Percentiles rank a stretch among this genome's conserved stretches.
These are phyloP conservation scores for Hoplostethus atlanticus DNA, from an alignment of 2,797 vertebrate species.

Conservation along the genomic window DNA sequence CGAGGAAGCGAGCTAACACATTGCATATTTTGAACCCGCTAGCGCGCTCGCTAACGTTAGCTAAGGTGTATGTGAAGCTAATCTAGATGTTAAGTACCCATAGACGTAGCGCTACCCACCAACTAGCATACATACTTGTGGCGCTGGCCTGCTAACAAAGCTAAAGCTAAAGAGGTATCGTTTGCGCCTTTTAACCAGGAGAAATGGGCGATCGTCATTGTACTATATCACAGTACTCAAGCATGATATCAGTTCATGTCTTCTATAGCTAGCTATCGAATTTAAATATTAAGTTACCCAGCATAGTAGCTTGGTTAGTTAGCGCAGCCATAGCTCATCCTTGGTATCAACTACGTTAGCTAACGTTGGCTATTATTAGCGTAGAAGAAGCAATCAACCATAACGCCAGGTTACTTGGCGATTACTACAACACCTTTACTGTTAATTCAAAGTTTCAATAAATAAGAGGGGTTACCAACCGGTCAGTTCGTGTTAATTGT, in stretches of 20 bases:
- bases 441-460: too few relatives aligned
- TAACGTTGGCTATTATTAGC: constrained; percentile 3
- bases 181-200: background rate
- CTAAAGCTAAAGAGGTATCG: background rate
- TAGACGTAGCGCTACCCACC: background rate
- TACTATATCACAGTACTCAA: rapidly evolving
- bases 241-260: rapidly evolving
- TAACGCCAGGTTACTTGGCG: too few relatives aligned
- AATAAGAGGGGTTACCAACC: too few relatives aligned
- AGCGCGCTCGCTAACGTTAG: background rate
- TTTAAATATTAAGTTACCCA: background rate
- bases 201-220: rapidly evolving
- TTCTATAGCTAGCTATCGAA: rapidly evolving
- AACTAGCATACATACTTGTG: constrained; percentile 10
- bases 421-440: too few relatives aligned
- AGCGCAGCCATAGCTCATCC: background rate
- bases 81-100: too few relatives aligned
- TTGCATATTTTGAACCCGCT: background rate
- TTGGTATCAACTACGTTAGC: background rate
- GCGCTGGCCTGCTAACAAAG: constrained; percentile 40
- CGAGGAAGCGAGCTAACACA: background rate
- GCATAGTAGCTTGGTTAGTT: background rate
- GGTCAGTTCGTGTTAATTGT: too few relatives aligned
- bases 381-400: background rate
- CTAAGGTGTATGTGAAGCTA: background rate